Evolutionary conservation across 2,888 invertebrate genomes (phyloP).

Genomic region (Trichogramma evanescens): DNA sequence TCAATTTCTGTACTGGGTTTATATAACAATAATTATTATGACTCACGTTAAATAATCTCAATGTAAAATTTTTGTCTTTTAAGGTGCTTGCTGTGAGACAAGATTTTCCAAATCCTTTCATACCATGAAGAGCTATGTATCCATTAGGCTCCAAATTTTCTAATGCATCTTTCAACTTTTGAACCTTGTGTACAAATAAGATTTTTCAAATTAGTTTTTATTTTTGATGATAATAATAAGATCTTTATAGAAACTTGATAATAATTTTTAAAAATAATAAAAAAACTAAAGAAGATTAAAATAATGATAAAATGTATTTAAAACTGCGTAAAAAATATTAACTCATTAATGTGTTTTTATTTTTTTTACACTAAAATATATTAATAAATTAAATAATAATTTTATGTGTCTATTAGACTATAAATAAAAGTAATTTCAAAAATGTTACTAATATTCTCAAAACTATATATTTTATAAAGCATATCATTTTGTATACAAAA

Average conservation of each 20-base stretch:
- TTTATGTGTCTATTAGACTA: not conserved
- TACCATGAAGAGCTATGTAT: slow-evolving; percentile 62
- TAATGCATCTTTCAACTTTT: slow-evolving; percentile 49
- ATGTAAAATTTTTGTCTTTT: slow-evolving; percentile 49
- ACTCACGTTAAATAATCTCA: slow-evolving; percentile 50
- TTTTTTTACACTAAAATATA: not conserved
- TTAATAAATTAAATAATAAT: not conserved
- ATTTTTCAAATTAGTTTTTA: slow-evolving; percentile 11
- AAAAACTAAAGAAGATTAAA: not conserved
- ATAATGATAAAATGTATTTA: not conserved
- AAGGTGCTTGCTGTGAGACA: slow-evolving; percentile 58
- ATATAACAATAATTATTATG: slow-evolving; percentile 1
- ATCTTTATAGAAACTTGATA: not conserved
- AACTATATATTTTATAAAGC: not conserved
- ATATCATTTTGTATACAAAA: slow-evolving; percentile 12
- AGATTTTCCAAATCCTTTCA: slow-evolving; percentile 72
- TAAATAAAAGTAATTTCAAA: not conserved
- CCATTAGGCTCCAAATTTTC: slow-evolving; percentile 50
- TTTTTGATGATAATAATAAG: not conserved
- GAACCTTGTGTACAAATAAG: slow-evolving; percentile 44
- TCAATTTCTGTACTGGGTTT: not conserved
- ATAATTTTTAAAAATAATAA: not conserved
- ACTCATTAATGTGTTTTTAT: not conserved
- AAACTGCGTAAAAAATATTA: slow-evolving; percentile 2
- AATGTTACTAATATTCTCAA: not conserved